A percentile compares a stretch with the other conserved stretches of the same genome.
Conservation (phyloP, 2,888 invertebrate genomes). For the Perizoma flavofasciatum region DNA sequence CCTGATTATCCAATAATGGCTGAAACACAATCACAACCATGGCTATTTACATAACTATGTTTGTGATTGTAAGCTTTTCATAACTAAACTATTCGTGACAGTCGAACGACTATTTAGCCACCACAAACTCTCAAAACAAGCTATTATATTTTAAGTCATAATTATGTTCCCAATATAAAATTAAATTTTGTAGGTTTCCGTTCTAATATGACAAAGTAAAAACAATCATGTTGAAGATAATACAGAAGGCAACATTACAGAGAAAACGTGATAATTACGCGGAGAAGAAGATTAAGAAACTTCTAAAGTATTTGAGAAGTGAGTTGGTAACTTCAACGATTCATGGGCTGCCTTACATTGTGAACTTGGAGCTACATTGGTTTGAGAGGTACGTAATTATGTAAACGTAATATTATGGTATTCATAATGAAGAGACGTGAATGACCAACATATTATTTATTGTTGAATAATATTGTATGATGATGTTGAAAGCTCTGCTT, state of each 20-base stretch:
- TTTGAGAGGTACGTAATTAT: slow-evolving; percentile 56
- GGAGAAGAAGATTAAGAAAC: slow-evolving; percentile 54
- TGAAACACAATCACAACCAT: neutral
- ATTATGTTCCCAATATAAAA: too few species aligned
- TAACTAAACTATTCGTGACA: slow-evolving; percentile 7
- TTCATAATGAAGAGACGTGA: neutral
- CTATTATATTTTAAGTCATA: neutral
- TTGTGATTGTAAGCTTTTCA: slow-evolving; percentile 8
- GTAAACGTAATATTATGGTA: neutral
- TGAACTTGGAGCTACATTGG: slow-evolving; percentile 63
- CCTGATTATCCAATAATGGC: neutral
- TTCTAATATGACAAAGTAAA: slow-evolving; percentile 8
- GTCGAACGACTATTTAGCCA: slow-evolving; percentile 4
- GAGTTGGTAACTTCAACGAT: slow-evolving; percentile 65
- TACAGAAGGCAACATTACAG: slow-evolving; percentile 51
- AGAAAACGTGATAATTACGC: slow-evolving; percentile 60
- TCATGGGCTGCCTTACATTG: slow-evolving; percentile 67
- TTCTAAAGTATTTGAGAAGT: slow-evolving; percentile 59
- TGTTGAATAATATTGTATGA: too few species aligned
- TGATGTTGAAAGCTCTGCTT: too few species aligned
- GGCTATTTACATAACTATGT: neutral
- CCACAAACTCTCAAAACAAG: neutral
- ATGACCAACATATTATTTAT: neutral
- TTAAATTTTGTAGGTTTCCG: too few species aligned
- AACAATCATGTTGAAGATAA: slow-evolving; percentile 49